Conservation (phyloP, 2,113 vertebrate species). For the Coryphaenoides rupestris region DNA sequence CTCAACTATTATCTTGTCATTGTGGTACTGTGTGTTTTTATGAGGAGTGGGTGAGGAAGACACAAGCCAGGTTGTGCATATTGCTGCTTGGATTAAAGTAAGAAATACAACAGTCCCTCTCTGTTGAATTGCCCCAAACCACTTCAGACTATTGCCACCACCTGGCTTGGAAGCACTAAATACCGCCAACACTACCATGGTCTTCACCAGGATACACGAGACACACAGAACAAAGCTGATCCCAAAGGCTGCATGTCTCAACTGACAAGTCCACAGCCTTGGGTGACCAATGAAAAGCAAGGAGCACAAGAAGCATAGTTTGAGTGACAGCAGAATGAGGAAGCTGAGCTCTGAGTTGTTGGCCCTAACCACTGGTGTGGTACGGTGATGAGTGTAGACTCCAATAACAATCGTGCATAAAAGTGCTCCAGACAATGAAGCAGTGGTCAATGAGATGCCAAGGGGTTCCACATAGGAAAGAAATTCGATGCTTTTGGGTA, state of each 20-base stretch:
- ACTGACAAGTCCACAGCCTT: conserved; percentile 54
- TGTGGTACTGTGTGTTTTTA: conserved; percentile 38
- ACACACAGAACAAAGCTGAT: conserved; percentile 34
- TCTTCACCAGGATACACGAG: conserved; percentile 61
- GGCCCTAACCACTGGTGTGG: conserved; percentile 61
- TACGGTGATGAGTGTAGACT: conserved; percentile 55
- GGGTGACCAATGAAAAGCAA: conserved; percentile 49
- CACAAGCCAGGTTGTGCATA: conserved; percentile 61
- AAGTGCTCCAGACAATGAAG: conserved; percentile 54
- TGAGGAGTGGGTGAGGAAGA: conserved; percentile 31
- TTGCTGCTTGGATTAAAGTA: conserved; percentile 55
- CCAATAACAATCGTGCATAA: conserved; percentile 39
- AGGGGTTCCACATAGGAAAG: conserved; percentile 59
- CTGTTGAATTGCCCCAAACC: conserved; percentile 60
- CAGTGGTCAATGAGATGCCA: conserved; percentile 47
- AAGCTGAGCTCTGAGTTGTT: conserved; percentile 70
- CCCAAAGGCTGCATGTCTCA: conserved; percentile 43
- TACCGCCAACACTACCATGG: conserved; percentile 51
- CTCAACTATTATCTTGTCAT: conserved; percentile 41
- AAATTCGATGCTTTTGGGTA: conserved; percentile 62
- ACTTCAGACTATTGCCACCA: conserved; percentile 46
- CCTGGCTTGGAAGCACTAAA: conserved; percentile 26
- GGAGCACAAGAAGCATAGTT: conserved; percentile 56
- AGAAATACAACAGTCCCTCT: conserved; percentile 60
- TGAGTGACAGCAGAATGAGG: conserved; percentile 51